Percentiles rank a stretch among this genome's conserved stretches.
phyloP scores from a whole-genome alignment of 2,797 vertebrate species.

The Ceryle rudis region DNA sequence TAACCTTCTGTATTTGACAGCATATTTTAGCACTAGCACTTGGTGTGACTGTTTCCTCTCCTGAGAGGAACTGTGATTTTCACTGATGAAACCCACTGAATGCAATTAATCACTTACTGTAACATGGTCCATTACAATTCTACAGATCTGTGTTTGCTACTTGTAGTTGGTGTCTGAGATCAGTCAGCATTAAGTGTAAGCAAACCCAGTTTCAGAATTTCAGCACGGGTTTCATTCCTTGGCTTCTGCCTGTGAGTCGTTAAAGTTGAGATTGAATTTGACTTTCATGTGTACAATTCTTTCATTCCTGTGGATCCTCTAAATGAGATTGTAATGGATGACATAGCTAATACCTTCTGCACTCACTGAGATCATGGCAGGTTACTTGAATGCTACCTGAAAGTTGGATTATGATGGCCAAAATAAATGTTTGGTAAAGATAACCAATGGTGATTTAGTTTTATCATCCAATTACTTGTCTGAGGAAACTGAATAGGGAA shows the following conservation, averaged over 20 bases:
- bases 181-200: neutral
- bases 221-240: neutral
- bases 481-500: neutral
- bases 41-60: neutral
- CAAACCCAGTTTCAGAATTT: neutral
- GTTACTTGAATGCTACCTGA: neutral
- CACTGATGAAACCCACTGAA: neutral
- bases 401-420: neutral
- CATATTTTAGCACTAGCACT: conserved; percentile 43
- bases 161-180: neutral
- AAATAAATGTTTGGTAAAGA: conserved; percentile 33
- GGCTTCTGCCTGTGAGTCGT: neutral
- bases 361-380: neutral
- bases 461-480: neutral
- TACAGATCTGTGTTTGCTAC: neutral
- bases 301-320: neutral
- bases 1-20: conserved; percentile 11
- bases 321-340: neutral
- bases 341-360: neutral
- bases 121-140: neutral
- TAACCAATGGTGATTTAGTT: too few species aligned
- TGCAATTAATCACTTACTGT: neutral
- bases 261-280: neutral
- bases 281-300: neutral
- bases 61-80: conserved; percentile 13